Evolutionary conservation across 2,797 vertebrate genomes (phyloP).

Genomic region (Dicrostonyx torquatus): DNA sequence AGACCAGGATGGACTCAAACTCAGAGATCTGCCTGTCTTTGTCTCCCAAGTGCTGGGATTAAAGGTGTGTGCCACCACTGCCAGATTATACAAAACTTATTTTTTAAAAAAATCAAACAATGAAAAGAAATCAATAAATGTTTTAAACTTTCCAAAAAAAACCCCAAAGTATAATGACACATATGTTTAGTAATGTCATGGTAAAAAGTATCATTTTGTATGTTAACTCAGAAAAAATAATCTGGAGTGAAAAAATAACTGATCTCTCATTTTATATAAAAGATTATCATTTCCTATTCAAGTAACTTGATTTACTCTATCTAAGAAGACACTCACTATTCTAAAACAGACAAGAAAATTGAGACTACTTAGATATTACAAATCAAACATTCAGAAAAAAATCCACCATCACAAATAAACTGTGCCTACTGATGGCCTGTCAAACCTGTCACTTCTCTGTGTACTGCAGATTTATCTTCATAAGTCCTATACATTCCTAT

Average conservation of each 20-base stretch:
- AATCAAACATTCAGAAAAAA: conserved; percentile 37
- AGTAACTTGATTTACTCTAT: not conserved
- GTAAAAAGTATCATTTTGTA: not conserved
- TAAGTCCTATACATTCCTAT: not conserved
- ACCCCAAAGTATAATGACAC: not conserved
- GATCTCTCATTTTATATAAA: conserved; percentile 11
- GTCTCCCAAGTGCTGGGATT: not conserved
- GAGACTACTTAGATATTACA: not conserved
- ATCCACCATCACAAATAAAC: not conserved
- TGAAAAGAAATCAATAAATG: not conserved
- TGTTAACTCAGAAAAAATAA: not conserved
- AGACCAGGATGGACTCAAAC: not conserved
- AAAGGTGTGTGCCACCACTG: not conserved
- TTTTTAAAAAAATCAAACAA: not conserved
- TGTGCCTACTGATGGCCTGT: not conserved
- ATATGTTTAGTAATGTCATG: not conserved
- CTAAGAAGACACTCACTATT: not conserved
- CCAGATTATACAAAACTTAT: not conserved
- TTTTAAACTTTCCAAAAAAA: no score
- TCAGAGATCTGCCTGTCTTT: not conserved
- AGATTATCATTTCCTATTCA: conserved; percentile 1
- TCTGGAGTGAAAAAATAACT: not conserved
- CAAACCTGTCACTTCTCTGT: not conserved
- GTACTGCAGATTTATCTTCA: not conserved
- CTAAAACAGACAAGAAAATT: conserved; percentile 12